Conservation (phyloP, 2,113 vertebrate genomes). For the Craseonycteris thonglongyai region DNA sequence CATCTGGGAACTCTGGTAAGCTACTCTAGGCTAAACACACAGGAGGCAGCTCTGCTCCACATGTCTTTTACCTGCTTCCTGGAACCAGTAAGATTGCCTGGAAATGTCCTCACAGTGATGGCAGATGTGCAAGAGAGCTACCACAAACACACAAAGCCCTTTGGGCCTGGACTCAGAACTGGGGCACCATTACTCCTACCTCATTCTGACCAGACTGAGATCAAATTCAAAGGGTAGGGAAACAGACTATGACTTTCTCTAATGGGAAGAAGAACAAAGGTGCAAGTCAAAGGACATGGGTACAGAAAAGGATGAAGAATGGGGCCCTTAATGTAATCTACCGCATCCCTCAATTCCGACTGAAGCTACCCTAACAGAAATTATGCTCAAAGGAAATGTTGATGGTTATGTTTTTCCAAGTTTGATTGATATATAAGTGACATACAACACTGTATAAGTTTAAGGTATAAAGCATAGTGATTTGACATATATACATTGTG, state of each 20-base stretch:
- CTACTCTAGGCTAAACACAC: background rate
- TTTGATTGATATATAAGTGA: background rate
- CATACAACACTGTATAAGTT: background rate
- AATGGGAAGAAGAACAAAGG: background rate
- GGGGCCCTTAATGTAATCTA: background rate
- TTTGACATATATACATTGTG: background rate
- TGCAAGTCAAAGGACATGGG: background rate
- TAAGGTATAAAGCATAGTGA: background rate
- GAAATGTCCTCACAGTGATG: background rate
- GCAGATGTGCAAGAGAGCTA: background rate
- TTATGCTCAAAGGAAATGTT: background rate
- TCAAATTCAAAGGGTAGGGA: background rate
- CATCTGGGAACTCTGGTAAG: background rate
- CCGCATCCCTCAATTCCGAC: background rate
- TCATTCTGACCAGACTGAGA: background rate
- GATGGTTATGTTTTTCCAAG: background rate
- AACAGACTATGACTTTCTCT: background rate
- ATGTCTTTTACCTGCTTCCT: background rate
- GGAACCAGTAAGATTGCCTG: background rate
- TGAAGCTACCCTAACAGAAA: background rate
- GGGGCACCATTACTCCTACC: background rate
- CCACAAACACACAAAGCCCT: background rate
- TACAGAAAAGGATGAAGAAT: conserved; percentile 3
- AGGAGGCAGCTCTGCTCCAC: background rate
- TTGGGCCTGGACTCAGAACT: background rate